Evolutionary conservation across 2,797 vertebrate species (phyloP).

Genomic region (Pseudochromis fuscus): DNA sequence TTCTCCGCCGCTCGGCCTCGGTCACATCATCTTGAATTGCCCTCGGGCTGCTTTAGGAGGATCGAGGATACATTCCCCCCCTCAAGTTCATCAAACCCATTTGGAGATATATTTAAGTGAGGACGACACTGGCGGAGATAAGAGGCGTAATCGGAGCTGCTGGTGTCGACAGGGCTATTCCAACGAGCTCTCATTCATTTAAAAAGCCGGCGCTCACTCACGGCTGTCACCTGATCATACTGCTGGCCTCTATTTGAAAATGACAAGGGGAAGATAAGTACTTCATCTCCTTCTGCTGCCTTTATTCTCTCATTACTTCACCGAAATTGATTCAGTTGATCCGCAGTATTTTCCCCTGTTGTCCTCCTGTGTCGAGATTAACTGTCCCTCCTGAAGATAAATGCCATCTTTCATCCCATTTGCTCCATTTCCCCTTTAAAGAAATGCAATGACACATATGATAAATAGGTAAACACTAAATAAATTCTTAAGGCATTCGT

Average conservation of each 20-base stretch:
- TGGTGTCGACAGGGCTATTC: slow-evolving; percentile 56
- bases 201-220: slow-evolving; percentile 27
- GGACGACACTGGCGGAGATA: slow-evolving; percentile 51
- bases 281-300: slow-evolving; percentile 20
- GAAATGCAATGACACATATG: slow-evolving; percentile 32
- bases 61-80: slow-evolving; percentile 38
- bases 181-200: slow-evolving; percentile 50
- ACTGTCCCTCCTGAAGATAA: slow-evolving; percentile 49
- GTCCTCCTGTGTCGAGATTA: slow-evolving; percentile 59
- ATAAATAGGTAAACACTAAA: slow-evolving; percentile 55
- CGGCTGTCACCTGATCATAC: slow-evolving; percentile 55
- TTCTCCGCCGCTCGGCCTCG: not conserved
- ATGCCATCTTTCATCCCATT: slow-evolving; percentile 34
- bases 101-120: slow-evolving; percentile 61
- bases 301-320: slow-evolving; percentile 49
- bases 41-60: slow-evolving; percentile 34
- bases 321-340: slow-evolving; percentile 62
- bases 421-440: slow-evolving; percentile 46
- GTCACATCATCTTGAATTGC: slow-evolving; percentile 35
- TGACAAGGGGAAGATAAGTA: slow-evolving; percentile 44
- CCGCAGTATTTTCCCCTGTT: slow-evolving; percentile 65
- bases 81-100: slow-evolving; percentile 69
- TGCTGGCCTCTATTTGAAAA: slow-evolving; percentile 58
- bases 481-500: slow-evolving; percentile 34
- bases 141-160: slow-evolving; percentile 58